Evolutionary conservation across 2,113 vertebrate genomes (phyloP), one percentile per base, ranked within the genome.

Genomic region (Tautogolabrus adspersus): DNA sequence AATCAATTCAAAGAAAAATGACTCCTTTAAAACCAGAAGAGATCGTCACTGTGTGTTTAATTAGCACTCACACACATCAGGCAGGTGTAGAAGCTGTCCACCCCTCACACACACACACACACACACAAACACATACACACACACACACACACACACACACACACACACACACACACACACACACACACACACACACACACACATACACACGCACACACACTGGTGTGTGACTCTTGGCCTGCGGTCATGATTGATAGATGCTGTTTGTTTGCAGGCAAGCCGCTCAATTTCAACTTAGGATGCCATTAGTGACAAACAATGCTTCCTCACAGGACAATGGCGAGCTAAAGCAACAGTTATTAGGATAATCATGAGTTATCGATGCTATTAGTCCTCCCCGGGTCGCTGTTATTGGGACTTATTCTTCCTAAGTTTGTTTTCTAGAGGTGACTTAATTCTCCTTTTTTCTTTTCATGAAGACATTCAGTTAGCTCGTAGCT

Each of bases 271-370:
- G 74, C 83, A 82, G 90, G 88, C 89, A 89, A 77, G 78, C 67
- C 73, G 76, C 87, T 93, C 91, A 87, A 89, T 93, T 90, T 93
- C 84, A 91, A 91, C 91, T 91, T 88, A 89, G 79, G 75, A 85
- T 72, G 91, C 86, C 91, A 91, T 86, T 90, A 88, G 82, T 85
- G 89, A 88, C 85, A 85, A 90, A 87, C 86, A 88, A 26, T 78
- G 86, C 85, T 76, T 86, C 75, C 83, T 84, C 83, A 77, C 10
- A 84, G 76, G 83, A 90, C 84, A 56, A 76, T 85, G 89, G 84
- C 80, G 77, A 85, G 87, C 89, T 90, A 90, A 89, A 91, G 89
- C 63, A 91, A 91, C 85, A 80, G 60, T 89, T 89, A 88, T 86
- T 86, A 78, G 30, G 76, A 58, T 93, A 93, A 93, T 91, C 69